A percentile compares a stretch with the other conserved stretches of the same genome.
Conservation (phyloP, 2,113 vertebrate genomes). For the Lethenteron reissneri region DNA sequence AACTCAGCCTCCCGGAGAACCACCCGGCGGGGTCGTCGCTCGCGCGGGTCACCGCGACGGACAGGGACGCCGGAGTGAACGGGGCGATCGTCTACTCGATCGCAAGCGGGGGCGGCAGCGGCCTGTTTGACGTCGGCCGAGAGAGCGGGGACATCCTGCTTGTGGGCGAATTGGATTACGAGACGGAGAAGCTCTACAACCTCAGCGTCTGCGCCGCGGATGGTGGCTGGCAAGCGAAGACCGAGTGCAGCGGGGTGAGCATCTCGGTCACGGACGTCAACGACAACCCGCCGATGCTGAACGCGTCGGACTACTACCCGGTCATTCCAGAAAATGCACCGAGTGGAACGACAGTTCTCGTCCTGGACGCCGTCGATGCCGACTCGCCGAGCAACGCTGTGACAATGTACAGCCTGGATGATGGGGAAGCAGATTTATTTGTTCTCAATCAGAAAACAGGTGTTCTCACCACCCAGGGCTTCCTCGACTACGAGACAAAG, state of each 20-base stretch:
- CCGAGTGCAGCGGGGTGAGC: conserved; percentile 50
- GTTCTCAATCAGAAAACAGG: conserved; percentile 86
- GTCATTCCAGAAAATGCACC: conserved; percentile 72
- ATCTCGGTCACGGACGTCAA: conserved; percentile 63
- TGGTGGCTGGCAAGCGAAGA: conserved; percentile 71
- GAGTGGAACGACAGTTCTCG: conserved; percentile 73
- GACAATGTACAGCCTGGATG: conserved; percentile 63
- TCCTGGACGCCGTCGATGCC: conserved; percentile 46
- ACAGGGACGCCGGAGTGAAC: conserved; percentile 68
- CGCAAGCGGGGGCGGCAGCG: conserved; percentile 47
- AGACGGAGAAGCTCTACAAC: conserved; percentile 45
- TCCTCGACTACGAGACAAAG: conserved; percentile 84
- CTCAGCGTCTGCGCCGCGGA: conserved; percentile 56
- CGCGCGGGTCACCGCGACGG: conserved; percentile 55
- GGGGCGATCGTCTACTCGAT: conserved; percentile 58
- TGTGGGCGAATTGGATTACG: conserved; percentile 53
- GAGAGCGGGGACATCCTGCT: conserved; percentile 53
- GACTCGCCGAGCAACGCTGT: conserved; percentile 66
- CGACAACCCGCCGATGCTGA: conserved; percentile 66
- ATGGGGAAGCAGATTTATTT: conserved; percentile 84
- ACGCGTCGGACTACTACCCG: conserved; percentile 55
- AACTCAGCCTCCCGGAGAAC: conserved; percentile 47
- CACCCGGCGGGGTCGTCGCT: conserved; percentile 42
- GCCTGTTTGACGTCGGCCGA: conserved; percentile 50
- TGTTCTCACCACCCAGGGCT: conserved; percentile 81